Percentiles rank a stretch among this genome's conserved stretches.
phyloP scores from a whole-genome alignment of 2,797 vertebrate species.

The Martes flavigula region DNA sequence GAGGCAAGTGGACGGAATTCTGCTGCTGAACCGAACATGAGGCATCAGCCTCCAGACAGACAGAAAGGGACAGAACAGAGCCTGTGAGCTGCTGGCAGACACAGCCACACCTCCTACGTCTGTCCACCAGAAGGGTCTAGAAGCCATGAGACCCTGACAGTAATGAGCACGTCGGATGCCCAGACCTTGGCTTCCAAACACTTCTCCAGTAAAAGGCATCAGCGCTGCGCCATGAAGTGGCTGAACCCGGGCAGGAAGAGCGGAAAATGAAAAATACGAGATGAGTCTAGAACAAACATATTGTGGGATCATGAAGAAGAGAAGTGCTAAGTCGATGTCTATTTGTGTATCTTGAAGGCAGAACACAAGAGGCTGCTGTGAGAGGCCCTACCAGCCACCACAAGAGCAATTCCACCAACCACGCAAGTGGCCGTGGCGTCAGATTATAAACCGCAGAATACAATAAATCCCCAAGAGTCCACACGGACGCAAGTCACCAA shows the following conservation, averaged over 20 bases:
- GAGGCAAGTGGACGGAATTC: neutral
- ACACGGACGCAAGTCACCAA: rapidly evolving
- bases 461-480: neutral
- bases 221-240: neutral
- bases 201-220: neutral
- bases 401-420: neutral
- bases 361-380: too few species aligned
- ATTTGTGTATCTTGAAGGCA: too few species aligned
- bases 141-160: neutral
- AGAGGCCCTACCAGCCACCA: neutral
- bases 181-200: neutral
- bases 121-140: neutral
- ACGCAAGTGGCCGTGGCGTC: rapidly evolving
- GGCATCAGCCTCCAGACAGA: neutral
- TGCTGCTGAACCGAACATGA: neutral
- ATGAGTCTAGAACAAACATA: neutral
- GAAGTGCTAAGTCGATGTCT: neutral
- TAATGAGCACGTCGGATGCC: neutral
- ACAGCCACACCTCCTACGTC: neutral
- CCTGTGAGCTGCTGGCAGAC: too few species aligned
- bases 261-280: neutral
- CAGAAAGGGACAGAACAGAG: neutral
- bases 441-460: neutral
- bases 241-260: neutral
- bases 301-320: neutral